phyloP scores from a whole-genome alignment of 2,888 invertebrate species.

The Falcaria lacertinaria region DNA sequence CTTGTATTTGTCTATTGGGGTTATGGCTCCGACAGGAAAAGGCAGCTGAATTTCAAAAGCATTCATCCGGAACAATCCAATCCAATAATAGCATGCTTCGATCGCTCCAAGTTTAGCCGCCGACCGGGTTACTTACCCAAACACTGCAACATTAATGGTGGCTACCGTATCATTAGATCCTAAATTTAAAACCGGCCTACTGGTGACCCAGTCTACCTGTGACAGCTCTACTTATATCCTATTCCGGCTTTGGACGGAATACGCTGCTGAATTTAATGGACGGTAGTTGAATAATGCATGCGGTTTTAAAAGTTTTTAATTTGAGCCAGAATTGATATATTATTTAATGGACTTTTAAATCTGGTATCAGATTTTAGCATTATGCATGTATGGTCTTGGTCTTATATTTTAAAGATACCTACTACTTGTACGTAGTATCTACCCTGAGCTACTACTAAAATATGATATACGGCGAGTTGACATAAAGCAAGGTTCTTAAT shows the following conservation, averaged over 20 bases:
- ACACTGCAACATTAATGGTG: conserved; percentile 68
- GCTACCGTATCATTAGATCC: conserved; percentile 59
- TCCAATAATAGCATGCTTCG: conserved; percentile 71
- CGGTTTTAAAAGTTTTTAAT: not conserved
- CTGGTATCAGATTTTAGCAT: not conserved
- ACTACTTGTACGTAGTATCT: too few relatives aligned
- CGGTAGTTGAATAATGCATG: conserved; percentile 1
- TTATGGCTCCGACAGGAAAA: conserved; percentile 22
- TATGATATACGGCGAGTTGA: too few relatives aligned
- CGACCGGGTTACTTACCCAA: conserved; percentile 61
- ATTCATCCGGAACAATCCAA: conserved; percentile 54
- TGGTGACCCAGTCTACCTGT: conserved; percentile 55
- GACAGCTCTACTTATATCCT: conserved; percentile 55
- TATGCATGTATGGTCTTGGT: not conserved
- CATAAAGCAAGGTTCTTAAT: too few relatives aligned
- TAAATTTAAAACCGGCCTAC: conserved; percentile 57
- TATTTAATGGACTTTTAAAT: not conserved
- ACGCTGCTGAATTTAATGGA: conserved; percentile 20
- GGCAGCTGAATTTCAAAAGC: conserved; percentile 51
- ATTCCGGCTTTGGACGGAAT: conserved; percentile 28
- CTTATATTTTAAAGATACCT: too few relatives aligned
- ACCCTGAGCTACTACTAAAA: too few relatives aligned
- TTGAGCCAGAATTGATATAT: not conserved
- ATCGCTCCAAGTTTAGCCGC: conserved; percentile 68
- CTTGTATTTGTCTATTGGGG: not conserved